Evolutionary conservation across 2,888 invertebrate genomes (phyloP).

Genomic region (Rhorus exstirpatorius): DNA sequence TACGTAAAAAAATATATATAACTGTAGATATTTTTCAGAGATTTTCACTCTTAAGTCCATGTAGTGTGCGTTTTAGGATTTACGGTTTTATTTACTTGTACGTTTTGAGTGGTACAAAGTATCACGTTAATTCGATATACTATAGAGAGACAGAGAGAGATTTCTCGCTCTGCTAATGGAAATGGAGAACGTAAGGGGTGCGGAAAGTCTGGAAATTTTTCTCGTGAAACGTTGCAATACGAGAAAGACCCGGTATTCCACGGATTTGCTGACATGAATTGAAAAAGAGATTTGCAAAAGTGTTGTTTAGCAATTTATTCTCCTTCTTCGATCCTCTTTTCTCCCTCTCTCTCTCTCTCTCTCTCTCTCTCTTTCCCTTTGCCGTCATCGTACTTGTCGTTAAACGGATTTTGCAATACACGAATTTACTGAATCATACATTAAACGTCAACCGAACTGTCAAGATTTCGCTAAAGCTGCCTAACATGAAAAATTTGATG

Average conservation of each 20-base stretch:
- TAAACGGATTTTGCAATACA: no score
- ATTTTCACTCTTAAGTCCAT: not conserved
- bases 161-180: conserved; percentile 4
- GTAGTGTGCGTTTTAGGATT: not conserved
- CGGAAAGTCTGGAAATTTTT: conserved; percentile 20
- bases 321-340: no score
- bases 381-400: not conserved
- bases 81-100: conserved; percentile 61
- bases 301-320: conserved; percentile 6
- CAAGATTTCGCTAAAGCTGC: no score
- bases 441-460: no score
- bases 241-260: not conserved
- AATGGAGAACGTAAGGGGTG: conserved; percentile 51
- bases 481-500: no score
- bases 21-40: no score
- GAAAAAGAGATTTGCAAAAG: conserved; percentile 13
- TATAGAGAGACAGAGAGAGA: conserved; percentile 1
- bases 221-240: conserved; percentile 4
- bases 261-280: conserved; percentile 30
- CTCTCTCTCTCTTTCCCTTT: not conserved
- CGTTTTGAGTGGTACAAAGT: conserved; percentile 74
- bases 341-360: not conserved
- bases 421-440: no score
- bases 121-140: conserved; percentile 18
- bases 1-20: no score